Evolutionary conservation across 2,113 vertebrate genomes (phyloP).

Genomic region (Aspidoscelis tigris): DNA sequence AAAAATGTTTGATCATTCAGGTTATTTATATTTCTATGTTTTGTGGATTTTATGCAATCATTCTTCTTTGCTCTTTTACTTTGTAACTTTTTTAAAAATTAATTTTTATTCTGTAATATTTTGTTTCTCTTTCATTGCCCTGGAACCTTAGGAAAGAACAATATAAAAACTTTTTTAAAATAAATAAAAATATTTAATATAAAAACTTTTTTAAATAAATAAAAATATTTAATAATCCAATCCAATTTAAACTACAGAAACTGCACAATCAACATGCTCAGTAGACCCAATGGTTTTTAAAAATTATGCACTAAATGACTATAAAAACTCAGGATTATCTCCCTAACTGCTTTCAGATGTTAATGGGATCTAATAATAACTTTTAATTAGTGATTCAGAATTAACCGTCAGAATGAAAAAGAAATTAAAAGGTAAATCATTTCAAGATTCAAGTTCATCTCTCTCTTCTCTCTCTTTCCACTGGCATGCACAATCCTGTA

Average conservation of each 20-base stretch:
- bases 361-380: slow-evolving; percentile 71
- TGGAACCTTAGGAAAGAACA: no score
- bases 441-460: neutral
- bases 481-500: slow-evolving; percentile 5
- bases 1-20: no score
- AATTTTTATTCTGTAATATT: no score
- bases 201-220: no score
- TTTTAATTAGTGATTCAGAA: slow-evolving; percentile 70
- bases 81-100: no score
- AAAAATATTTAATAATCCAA: neutral
- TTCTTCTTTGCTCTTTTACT: no score
- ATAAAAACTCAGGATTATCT: slow-evolving; percentile 52
- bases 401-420: slow-evolving; percentile 67
- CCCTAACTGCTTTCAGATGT: slow-evolving; percentile 66
- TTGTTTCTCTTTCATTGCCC: no score
- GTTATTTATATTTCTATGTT: no score
- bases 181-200: no score
- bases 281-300: slow-evolving; percentile 34
- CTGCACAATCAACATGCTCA: slow-evolving; percentile 1
- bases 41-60: no score
- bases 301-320: slow-evolving; percentile 25
- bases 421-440: slow-evolving; percentile 39
- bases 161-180: no score
- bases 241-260: neutral
- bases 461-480: neutral